Evolutionary conservation across 2,113 vertebrate species (phyloP).

Genomic region (Gymnarchus niloticus): DNA sequence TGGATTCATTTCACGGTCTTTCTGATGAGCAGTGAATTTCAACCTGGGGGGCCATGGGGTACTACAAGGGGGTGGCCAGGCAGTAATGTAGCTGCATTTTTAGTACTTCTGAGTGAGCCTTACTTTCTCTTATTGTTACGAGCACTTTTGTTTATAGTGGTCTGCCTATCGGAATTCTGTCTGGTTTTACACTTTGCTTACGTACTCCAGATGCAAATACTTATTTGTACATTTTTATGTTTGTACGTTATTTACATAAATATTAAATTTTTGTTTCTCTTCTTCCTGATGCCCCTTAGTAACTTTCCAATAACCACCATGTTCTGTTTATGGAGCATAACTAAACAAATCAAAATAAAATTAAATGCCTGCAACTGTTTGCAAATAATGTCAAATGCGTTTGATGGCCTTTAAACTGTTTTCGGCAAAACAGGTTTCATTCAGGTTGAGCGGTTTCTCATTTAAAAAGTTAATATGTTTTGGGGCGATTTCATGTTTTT

Average conservation of each 20-base stretch:
- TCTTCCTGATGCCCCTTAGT: not conserved
- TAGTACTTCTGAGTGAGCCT: too few relatives aligned
- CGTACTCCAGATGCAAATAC: not conserved
- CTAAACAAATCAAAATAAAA: slow-evolving; percentile 19
- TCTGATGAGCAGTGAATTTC: too few relatives aligned
- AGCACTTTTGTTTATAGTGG: not conserved
- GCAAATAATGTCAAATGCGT: slow-evolving; percentile 6
- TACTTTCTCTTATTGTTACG: not conserved
- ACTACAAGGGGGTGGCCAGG: too few relatives aligned
- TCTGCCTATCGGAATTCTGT: not conserved
- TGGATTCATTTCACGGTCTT: not conserved
- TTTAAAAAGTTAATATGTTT: slow-evolving; percentile 20
- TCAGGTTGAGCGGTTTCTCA: not conserved
- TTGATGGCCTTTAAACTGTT: not conserved
- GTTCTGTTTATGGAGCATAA: slow-evolving; percentile 17
- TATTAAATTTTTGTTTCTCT: too few relatives aligned
- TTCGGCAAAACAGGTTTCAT: not conserved
- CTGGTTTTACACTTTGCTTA: not conserved
- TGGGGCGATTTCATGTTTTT: not conserved
- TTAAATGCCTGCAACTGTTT: slow-evolving; percentile 13
- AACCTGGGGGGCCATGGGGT: too few relatives aligned
- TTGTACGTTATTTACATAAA: slow-evolving; percentile 1
- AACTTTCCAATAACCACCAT: not conserved
- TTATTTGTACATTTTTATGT: not conserved
- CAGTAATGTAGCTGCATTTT: too few relatives aligned